A percentile compares a stretch with the other conserved stretches of the same genome.
phyloP scores from a whole-genome alignment of 2,113 vertebrate species.

The Vulpes lagopus region DNA sequence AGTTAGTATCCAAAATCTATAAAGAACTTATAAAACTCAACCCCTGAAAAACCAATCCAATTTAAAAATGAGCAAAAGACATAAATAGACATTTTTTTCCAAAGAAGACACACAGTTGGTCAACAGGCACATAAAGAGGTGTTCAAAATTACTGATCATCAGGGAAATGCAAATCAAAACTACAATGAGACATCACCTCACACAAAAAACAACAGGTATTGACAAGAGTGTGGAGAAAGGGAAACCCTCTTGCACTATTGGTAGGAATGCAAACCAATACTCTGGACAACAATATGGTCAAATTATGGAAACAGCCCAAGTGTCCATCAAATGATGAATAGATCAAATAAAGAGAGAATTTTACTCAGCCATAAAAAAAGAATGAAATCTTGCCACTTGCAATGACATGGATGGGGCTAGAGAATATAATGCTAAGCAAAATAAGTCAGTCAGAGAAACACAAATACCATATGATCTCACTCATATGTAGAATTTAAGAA shows the following conservation, averaged over 20 bases:
- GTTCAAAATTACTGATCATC: neutral
- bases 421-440: neutral
- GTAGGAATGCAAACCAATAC: neutral
- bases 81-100: neutral
- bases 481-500: neutral
- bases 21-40: neutral
- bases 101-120: neutral
- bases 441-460: neutral
- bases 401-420: neutral
- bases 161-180: neutral
- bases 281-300: neutral
- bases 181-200: neutral
- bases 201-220: neutral
- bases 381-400: neutral
- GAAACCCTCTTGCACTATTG: neutral
- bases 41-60: neutral
- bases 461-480: neutral
- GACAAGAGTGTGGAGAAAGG: neutral
- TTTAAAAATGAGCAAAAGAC: neutral
- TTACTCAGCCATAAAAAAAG: neutral
- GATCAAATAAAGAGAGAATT: neutral
- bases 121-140: neutral
- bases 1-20: too few species aligned
- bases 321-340: neutral
- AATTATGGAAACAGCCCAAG: neutral